Percentiles rank a stretch among this genome's conserved stretches.
Conservation (phyloP, 2,113 vertebrate species). For the Odocoileus virginianus region DNA sequence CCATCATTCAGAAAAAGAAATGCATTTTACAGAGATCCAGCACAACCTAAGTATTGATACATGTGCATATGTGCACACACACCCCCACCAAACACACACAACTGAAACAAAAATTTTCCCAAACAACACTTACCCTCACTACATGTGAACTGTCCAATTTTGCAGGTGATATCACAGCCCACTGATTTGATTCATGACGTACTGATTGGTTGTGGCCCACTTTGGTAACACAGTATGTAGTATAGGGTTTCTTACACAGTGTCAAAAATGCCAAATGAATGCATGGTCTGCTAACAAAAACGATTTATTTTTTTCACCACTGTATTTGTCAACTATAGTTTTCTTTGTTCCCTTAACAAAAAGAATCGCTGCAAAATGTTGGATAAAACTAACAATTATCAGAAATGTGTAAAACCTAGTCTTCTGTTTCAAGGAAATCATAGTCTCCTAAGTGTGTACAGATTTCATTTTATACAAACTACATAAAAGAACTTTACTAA, state of each 20-base stretch:
- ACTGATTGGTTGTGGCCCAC: not conserved
- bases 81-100: not conserved
- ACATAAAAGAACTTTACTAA: not conserved
- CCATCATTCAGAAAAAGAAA: not conserved
- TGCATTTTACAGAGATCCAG: not conserved
- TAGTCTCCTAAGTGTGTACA: not conserved
- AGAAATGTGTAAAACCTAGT: not conserved
- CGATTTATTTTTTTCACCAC: not conserved
- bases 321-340: not conserved
- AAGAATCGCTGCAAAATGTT: not conserved
- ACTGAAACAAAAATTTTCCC: not conserved
- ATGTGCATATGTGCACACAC: fast-evolving
- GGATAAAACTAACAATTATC: not conserved
- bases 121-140: not conserved
- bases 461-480: not conserved
- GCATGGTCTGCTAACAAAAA: not conserved
- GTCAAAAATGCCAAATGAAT: not conserved
- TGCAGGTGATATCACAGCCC: not conserved
- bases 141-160: not conserved
- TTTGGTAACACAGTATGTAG: not conserved
- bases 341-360: not conserved
- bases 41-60: not conserved
- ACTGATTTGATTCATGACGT: not conserved
- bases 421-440: not conserved
- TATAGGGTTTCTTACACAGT: not conserved